phyloP scores from a whole-genome alignment of 2,888 invertebrate genomes.

The Coecobrya sp. region DNA sequence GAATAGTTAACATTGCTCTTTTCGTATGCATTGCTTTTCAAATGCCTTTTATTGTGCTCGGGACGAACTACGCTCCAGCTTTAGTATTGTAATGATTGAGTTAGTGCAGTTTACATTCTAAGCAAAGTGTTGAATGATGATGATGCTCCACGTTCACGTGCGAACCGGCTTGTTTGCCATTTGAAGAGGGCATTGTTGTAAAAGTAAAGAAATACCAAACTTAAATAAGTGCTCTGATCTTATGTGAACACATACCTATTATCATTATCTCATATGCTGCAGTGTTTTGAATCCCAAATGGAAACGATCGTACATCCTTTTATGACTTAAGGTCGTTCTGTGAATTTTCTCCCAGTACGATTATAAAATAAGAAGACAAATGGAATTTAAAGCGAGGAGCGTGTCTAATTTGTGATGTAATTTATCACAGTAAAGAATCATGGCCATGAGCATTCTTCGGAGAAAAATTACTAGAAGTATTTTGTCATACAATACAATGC shows the following conservation, averaged over 20 bases:
- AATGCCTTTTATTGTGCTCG: not conserved
- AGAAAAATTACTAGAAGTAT: too few species aligned
- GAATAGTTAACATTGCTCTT: constrained; percentile 27
- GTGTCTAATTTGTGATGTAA: too few species aligned
- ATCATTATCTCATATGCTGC: not conserved
- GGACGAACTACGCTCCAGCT: not conserved
- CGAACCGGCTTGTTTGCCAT: not conserved
- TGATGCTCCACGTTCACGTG: not conserved
- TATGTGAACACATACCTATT: not conserved
- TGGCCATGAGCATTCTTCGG: too few species aligned
- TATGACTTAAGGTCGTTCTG: not conserved
- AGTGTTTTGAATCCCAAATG: not conserved
- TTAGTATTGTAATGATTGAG: not conserved
- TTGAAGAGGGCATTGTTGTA: not conserved
- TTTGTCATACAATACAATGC: too few species aligned
- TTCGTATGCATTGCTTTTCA: constrained; percentile 41
- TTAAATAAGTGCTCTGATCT: not conserved
- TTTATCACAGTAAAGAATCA: too few species aligned
- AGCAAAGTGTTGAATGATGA: not conserved
- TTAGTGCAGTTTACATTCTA: not conserved
- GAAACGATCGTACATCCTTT: not conserved
- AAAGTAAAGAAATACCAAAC: not conserved
- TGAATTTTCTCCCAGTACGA: not conserved
- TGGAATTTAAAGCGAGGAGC: too few species aligned
- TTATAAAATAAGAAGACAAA: too few species aligned